Evolutionary conservation across 2,888 invertebrate species (phyloP).

Genomic region (Lasioglossum oenotherae): DNA sequence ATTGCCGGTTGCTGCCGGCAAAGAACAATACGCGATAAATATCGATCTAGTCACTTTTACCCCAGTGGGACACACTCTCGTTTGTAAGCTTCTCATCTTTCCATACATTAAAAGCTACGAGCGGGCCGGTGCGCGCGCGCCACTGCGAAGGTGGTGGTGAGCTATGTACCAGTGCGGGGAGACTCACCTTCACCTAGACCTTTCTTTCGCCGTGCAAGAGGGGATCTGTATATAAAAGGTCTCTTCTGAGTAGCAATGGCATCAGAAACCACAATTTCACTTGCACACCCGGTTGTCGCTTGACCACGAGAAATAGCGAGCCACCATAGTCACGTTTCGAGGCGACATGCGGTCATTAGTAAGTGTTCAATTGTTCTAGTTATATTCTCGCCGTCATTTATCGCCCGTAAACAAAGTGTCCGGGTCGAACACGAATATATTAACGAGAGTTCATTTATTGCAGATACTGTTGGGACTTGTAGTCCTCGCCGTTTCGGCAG

Average conservation of each 20-base stretch:
- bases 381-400: not conserved
- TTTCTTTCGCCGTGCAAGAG: constrained; percentile 82
- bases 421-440: not conserved
- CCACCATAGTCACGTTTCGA: constrained; percentile 51
- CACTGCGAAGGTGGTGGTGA: constrained; percentile 49
- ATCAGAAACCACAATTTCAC: constrained; percentile 80
- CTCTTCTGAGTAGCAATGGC: constrained; percentile 81
- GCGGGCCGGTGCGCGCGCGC: constrained; percentile 11
- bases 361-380: constrained; percentile 68
- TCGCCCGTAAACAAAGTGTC: not conserved
- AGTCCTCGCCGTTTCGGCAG: constrained; percentile 70
- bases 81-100: constrained; percentile 47
- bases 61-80: constrained; percentile 24
- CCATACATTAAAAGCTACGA: constrained; percentile 37
- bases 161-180: constrained; percentile 61
- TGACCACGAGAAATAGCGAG: constrained; percentile 59
- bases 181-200: constrained; percentile 84
- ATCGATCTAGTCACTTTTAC: constrained; percentile 55
- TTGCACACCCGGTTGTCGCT: constrained; percentile 69
- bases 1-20: not conserved
- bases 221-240: constrained; percentile 84
- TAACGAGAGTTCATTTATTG: not conserved
- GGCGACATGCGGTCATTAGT: constrained; percentile 78
- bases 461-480: constrained; percentile 77
- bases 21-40: constrained; percentile 44